Evolutionary conservation across 2,888 invertebrate genomes (phyloP).

Genomic region (Gibbula magus): DNA sequence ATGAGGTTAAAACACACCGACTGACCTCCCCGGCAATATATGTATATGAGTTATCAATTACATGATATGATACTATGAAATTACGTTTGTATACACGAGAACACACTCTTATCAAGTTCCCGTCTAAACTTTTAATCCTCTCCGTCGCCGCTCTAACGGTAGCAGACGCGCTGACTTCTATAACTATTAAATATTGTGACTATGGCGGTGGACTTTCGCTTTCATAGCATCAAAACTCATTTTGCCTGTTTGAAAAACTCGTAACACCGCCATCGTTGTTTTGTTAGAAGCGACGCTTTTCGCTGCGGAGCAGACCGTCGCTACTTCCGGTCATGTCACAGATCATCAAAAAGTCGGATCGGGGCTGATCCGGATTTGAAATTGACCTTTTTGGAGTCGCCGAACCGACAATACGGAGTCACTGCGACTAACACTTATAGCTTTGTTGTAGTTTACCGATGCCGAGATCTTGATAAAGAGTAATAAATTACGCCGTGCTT

Average conservation of each 20-base stretch:
- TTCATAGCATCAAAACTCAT: neutral
- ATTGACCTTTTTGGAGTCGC: neutral
- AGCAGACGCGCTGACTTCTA: neutral
- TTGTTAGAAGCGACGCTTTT: conserved; percentile 10
- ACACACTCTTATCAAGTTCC: conserved; percentile 3
- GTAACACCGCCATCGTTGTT: neutral
- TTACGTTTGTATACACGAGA: conserved; percentile 1
- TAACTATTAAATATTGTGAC: conserved; percentile 15
- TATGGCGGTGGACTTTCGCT: neutral
- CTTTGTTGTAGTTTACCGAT: neutral
- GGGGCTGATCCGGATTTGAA: neutral
- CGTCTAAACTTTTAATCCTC: conserved; percentile 18
- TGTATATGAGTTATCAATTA: conserved; percentile 1
- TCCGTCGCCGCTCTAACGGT: neutral
- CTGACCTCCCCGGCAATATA: no score
- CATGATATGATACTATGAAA: conserved; percentile 13
- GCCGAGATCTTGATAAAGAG: conserved; percentile 2
- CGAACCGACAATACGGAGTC: neutral
- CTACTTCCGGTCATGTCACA: conserved; percentile 17
- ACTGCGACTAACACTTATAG: neutral
- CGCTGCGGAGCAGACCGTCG: neutral
- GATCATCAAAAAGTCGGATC: conserved; percentile 20
- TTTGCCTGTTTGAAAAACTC: neutral
- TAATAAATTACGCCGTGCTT: neutral
- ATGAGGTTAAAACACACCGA: no score